Percentiles rank a stretch among this genome's conserved stretches.
Evolutionary conservation across 2,797 vertebrate genomes (phyloP).

Genomic region (Myotis myotis): DNA sequence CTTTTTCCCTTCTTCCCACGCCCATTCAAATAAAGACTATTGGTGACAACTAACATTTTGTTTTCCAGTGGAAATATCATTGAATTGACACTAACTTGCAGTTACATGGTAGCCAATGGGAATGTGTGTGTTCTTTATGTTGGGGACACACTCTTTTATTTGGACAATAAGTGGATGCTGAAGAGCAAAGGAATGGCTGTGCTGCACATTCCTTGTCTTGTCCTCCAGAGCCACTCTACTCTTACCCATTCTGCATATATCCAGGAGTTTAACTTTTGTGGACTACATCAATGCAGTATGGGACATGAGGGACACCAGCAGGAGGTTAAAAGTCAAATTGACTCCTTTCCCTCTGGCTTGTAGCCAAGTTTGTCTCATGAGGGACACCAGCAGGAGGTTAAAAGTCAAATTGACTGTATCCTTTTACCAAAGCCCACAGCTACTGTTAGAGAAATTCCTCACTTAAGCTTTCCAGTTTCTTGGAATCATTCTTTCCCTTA

Average conservation of each 20-base stretch:
- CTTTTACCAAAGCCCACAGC: neutral
- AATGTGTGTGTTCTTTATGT: neutral
- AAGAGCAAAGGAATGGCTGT: neutral
- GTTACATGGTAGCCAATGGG: neutral
- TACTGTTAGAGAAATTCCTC: neutral
- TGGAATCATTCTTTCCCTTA: neutral
- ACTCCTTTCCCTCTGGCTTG: too few relatives aligned
- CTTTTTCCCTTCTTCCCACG: neutral
- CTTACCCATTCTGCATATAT: neutral
- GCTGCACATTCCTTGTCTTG: neutral
- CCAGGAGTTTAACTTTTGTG: neutral
- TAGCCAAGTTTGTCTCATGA: too few relatives aligned
- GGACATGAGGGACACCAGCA: neutral
- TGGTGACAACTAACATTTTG: neutral
- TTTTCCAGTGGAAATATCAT: neutral
- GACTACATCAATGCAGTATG: neutral
- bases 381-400: neutral
- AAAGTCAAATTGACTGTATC: neutral
- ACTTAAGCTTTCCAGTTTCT: neutral
- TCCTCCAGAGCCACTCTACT: neutral
- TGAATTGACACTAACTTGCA: neutral
- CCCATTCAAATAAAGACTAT: neutral
- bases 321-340: neutral
- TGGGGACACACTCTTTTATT: neutral
- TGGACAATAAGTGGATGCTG: neutral